A percentile compares a stretch with the other conserved stretches of the same genome.
These are phyloP conservation scores for Chloroclystis v-ata DNA, from an alignment of 2,888 invertebrate species.

Conservation along the genomic window DNA sequence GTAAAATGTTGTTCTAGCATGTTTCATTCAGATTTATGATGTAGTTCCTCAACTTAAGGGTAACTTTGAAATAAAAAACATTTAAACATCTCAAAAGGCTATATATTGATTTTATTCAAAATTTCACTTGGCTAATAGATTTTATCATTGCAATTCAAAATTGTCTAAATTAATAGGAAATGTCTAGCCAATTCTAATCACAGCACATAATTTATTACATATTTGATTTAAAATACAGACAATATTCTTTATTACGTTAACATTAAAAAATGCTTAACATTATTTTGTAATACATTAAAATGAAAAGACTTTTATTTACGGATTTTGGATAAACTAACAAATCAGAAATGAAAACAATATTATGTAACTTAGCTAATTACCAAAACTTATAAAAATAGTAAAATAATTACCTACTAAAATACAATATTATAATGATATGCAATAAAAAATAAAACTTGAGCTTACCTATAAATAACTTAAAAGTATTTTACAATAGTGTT, in stretches of 20 bases:
- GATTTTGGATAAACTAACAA: too few relatives aligned
- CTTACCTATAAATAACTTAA: slow-evolving; percentile 30
- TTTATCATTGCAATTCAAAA: too few relatives aligned
- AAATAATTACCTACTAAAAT: slow-evolving; percentile 22
- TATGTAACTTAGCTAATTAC: slow-evolving; percentile 7
- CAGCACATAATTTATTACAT: slow-evolving; percentile 36
- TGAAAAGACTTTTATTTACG: too few relatives aligned
- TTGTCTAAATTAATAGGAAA: too few relatives aligned
- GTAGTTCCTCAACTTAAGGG: too few relatives aligned
- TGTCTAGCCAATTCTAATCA: slow-evolving; percentile 21
- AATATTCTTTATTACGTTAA: too few relatives aligned
- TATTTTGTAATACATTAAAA: too few relatives aligned
- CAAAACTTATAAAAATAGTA: slow-evolving; percentile 29
- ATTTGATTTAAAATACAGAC: too few relatives aligned
- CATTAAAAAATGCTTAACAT: too few relatives aligned
- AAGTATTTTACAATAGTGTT: slow-evolving; percentile 9
- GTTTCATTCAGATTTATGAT: too few relatives aligned
- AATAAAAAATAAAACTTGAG: slow-evolving; percentile 36
- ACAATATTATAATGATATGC: slow-evolving; percentile 48
- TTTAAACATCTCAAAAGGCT: slow-evolving; percentile 52
- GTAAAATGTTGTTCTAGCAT: too few relatives aligned
- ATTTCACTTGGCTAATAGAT: neutral
- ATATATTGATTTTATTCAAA: slow-evolving; percentile 31
- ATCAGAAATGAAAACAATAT: too few relatives aligned
- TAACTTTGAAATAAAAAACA: slow-evolving; percentile 54